These are phyloP conservation scores for Mylabris sibirica DNA, from an alignment of 2,888 invertebrate genomes.

Conservation along the genomic window DNA sequence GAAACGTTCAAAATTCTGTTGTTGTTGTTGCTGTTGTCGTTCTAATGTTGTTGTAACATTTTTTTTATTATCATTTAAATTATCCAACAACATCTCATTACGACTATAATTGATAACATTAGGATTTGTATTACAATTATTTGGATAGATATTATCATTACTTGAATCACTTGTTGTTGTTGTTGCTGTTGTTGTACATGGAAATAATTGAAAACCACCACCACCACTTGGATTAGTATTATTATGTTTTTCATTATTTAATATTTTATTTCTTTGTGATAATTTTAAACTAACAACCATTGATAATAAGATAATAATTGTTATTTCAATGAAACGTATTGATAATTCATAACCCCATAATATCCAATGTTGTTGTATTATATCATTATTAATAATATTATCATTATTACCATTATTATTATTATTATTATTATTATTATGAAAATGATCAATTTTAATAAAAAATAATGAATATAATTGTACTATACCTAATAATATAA, in stretches of 20 bases:
- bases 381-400: conserved; percentile 60
- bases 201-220: conserved; percentile 80
- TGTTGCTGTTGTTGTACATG: conserved; percentile 62
- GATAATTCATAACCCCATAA: conserved; percentile 93
- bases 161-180: conserved; percentile 75
- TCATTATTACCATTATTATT: neutral
- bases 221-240: conserved; percentile 62
- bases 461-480: conserved; percentile 84
- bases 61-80: conserved; percentile 54
- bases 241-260: conserved; percentile 26
- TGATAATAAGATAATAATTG: conserved; percentile 84
- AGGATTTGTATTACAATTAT: conserved; percentile 85
- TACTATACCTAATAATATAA: conserved; percentile 81
- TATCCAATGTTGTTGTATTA: conserved; percentile 80
- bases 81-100: conserved; percentile 61
- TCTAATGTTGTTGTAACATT: too few species aligned
- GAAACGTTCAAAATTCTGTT: conserved; percentile 59
- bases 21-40: neutral
- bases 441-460: conserved; percentile 63
- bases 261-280: conserved; percentile 71
- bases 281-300: conserved; percentile 80
- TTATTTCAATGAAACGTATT: conserved; percentile 83
- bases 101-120: conserved; percentile 83
- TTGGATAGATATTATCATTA: conserved; percentile 85
- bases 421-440: conserved; percentile 56